phyloP scores from a whole-genome alignment of 2,888 invertebrate species.

The Dicycla oo region DNA sequence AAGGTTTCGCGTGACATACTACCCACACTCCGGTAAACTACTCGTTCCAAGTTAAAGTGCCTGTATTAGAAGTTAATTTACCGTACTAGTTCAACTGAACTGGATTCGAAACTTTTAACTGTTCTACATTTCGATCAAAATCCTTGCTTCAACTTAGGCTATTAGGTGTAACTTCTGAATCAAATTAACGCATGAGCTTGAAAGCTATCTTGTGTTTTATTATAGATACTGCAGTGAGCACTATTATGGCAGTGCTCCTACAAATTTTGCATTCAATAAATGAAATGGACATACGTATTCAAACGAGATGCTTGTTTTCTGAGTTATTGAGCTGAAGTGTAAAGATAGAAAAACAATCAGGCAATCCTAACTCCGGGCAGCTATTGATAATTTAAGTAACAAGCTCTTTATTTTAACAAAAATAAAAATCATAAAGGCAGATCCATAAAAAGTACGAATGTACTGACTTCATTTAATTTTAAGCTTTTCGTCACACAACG shows the following conservation, averaged over 20 bases:
- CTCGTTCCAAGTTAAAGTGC: constrained; percentile 38
- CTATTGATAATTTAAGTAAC: background rate
- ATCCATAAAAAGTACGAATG: background rate
- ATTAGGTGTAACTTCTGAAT: constrained; percentile 39
- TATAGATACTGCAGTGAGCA: background rate
- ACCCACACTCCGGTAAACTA: constrained; percentile 30
- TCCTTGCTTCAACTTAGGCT: constrained; percentile 30
- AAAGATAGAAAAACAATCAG: background rate
- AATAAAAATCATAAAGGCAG: background rate
- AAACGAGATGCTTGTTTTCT: too few relatives aligned
- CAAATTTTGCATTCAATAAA: background rate
- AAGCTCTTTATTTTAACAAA: background rate
- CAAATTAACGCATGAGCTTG: constrained; percentile 43
- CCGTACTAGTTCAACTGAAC: constrained; percentile 37
- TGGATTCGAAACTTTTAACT: constrained; percentile 51
- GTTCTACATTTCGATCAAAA: constrained; percentile 53
- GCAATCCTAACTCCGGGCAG: background rate
- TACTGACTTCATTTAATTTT: background rate
- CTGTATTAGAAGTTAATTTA: constrained; percentile 52
- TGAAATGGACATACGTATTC: background rate
- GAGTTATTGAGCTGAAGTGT: too few relatives aligned
- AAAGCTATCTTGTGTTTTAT: constrained; percentile 15
- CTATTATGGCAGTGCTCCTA: too few relatives aligned
- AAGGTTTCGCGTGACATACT: constrained; percentile 6
- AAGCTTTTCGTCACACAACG: background rate